phyloP scores from a whole-genome alignment of 1,140 invertebrate species.

The Heliconius hewitsoni region DNA sequence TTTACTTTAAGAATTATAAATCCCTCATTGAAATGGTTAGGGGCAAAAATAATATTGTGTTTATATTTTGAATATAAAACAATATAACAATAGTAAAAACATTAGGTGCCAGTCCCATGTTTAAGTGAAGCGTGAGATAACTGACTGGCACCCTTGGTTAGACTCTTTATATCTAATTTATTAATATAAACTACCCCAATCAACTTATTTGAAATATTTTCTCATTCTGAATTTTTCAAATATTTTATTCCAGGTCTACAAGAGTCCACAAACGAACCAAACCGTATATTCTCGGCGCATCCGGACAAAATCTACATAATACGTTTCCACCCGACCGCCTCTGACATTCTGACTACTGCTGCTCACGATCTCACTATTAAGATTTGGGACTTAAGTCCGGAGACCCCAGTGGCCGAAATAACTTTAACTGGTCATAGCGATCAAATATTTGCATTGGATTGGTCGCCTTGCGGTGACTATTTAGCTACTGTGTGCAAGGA shows the following conservation, averaged over 20 bases:
- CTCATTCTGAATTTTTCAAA: background rate
- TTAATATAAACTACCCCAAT: too few relatives aligned
- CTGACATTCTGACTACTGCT: constrained; percentile 91
- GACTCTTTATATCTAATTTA: too few relatives aligned
- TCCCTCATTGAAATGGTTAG: too few relatives aligned
- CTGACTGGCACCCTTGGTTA: too few relatives aligned
- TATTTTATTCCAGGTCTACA: constrained; percentile 64
- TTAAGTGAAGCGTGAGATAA: too few relatives aligned
- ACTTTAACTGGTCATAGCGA: constrained; percentile 87
- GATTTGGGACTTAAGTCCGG: constrained; percentile 67
- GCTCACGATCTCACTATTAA: constrained; percentile 95
- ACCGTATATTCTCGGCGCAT: constrained; percentile 88
- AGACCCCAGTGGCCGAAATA: constrained; percentile 78
- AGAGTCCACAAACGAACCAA: constrained; percentile 82
- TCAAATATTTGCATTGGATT: constrained; percentile 94
- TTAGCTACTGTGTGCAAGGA: constrained; percentile 95
- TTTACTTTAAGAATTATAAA: too few relatives aligned
- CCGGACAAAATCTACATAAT: constrained; percentile 95
- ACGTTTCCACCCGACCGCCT: constrained; percentile 93
- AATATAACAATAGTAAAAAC: too few relatives aligned
- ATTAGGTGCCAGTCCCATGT: too few relatives aligned
- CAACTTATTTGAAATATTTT: too few relatives aligned
- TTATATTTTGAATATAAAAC: too few relatives aligned
- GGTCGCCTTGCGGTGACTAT: constrained; percentile 93
- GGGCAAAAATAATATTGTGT: too few relatives aligned